A percentile compares a stretch with the other conserved stretches of the same genome.
Evolutionary conservation across 2,113 vertebrate genomes (phyloP).

Genomic region (Tychaedon coryphoeus): DNA sequence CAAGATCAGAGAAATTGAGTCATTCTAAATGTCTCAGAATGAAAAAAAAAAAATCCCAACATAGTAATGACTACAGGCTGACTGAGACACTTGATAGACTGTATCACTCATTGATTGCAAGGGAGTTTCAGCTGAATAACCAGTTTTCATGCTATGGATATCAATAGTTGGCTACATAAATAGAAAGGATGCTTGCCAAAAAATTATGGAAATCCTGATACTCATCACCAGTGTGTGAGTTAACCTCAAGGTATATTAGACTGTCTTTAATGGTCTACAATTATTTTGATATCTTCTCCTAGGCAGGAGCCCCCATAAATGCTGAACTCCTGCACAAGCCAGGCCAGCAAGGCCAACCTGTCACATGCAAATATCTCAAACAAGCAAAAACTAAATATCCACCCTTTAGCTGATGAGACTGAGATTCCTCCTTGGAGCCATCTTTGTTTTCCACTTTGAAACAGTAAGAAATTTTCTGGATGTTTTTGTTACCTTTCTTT

Average conservation of each 20-base stretch:
- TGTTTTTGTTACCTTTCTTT: background rate
- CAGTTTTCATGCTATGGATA: constrained; percentile 16
- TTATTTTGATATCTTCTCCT: background rate
- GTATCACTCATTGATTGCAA: constrained; percentile 22
- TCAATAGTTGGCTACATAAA: constrained; percentile 16
- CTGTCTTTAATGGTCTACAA: background rate
- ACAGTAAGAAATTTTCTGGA: background rate
- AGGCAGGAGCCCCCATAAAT: background rate
- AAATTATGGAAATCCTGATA: constrained; percentile 28
- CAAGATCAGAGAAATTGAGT: constrained; percentile 54
- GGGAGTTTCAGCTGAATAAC: constrained; percentile 31
- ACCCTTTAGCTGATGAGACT: background rate
- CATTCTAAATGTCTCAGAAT: constrained; percentile 14
- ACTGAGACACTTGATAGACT: constrained; percentile 39
- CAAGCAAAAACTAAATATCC: background rate
- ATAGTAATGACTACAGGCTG: constrained; percentile 17
- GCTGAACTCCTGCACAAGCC: background rate
- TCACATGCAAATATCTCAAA: background rate
- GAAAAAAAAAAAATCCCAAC: background rate
- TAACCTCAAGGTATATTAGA: background rate
- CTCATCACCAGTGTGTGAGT: background rate
- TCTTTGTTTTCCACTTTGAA: background rate
- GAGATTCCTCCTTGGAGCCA: background rate
- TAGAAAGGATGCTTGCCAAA: constrained; percentile 1
- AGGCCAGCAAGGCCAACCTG: background rate